Conservation (phyloP, 1,140 invertebrate species). For the Penaeus vannamei region DNA sequence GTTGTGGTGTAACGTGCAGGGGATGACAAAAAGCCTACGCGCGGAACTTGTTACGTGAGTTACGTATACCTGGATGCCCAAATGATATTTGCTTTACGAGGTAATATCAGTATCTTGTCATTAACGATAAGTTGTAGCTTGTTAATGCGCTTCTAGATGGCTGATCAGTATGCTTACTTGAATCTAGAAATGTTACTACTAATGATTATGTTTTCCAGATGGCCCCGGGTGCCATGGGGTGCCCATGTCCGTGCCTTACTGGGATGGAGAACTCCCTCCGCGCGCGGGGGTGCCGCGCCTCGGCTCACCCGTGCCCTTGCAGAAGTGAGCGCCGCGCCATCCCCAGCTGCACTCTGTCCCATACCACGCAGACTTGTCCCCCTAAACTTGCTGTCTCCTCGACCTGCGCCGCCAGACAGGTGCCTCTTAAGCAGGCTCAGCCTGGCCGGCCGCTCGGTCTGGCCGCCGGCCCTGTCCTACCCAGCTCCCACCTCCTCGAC, state of each 20-base stretch:
- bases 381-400: too few relatives aligned
- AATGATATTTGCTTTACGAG: too few relatives aligned
- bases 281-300: constrained; percentile 41
- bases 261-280: constrained; percentile 55
- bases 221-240: constrained; percentile 53
- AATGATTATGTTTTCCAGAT: constrained; percentile 35
- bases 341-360: not conserved
- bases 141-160: not conserved
- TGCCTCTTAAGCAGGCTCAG: not conserved
- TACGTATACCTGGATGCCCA: too few relatives aligned
- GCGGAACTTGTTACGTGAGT: too few relatives aligned
- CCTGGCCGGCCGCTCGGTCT: constrained; percentile 8
- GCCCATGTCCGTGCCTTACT: constrained; percentile 64
- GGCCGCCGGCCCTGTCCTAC: constrained; percentile 43
- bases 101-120: too few relatives aligned
- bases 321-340: not conserved
- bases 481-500: constrained; percentile 58
- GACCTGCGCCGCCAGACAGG: too few relatives aligned
- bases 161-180: too few relatives aligned
- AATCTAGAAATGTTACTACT: not conserved
- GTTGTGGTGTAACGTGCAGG: too few relatives aligned
- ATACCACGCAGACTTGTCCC: constrained; percentile 14
- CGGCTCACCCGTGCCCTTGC: constrained; percentile 3
- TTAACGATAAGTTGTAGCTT: not conserved
- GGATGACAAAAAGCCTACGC: too few relatives aligned